A percentile compares a stretch with the other conserved stretches of the same genome.
Conservation (phyloP, 2,797 vertebrate species). For the Austrolebias charrua region DNA sequence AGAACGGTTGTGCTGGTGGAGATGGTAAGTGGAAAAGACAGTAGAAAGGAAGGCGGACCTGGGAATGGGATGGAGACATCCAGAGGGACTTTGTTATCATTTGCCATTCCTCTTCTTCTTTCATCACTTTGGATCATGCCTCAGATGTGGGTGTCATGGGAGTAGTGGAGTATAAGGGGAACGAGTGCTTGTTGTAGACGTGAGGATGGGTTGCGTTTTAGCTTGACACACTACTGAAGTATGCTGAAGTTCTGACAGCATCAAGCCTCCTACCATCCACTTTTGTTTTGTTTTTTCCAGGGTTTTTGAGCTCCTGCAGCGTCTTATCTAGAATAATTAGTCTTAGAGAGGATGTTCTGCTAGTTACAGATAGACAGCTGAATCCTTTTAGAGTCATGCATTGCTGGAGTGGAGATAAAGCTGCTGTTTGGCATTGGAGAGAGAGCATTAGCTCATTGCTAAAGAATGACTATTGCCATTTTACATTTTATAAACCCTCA, state of each 20-base stretch:
- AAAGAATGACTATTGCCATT: not conserved
- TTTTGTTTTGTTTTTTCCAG: slow-evolving; percentile 20
- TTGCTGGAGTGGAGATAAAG: not conserved
- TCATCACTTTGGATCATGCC: slow-evolving; percentile 64
- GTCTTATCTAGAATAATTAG: slow-evolving; percentile 32
- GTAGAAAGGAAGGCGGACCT: slow-evolving; percentile 51
- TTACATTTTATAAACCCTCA: not conserved
- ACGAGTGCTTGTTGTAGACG: slow-evolving; percentile 8
- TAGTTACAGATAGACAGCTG: not conserved
- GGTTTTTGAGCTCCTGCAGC: slow-evolving; percentile 16
- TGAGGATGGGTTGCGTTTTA: slow-evolving; percentile 20
- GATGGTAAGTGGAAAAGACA: slow-evolving; percentile 67
- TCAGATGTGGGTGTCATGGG: slow-evolving; percentile 51
- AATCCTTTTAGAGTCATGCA: not conserved
- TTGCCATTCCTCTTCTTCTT: slow-evolving; percentile 62
- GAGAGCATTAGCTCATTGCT: not conserved
- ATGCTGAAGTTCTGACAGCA: slow-evolving; percentile 37
- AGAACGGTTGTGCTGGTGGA: slow-evolving; percentile 30
- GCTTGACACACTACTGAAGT: slow-evolving; percentile 31
- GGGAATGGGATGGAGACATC: slow-evolving; percentile 57
- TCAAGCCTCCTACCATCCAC: slow-evolving; percentile 2
- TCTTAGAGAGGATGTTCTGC: not conserved
- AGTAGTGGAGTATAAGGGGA: slow-evolving; percentile 29
- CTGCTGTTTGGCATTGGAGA: not conserved
- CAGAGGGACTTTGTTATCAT: slow-evolving; percentile 69